Percentiles rank a stretch among this genome's conserved stretches.
These are phyloP conservation scores for Megathymus violae DNA, from an alignment of 1,140 invertebrate species.

Conservation along the genomic window DNA sequence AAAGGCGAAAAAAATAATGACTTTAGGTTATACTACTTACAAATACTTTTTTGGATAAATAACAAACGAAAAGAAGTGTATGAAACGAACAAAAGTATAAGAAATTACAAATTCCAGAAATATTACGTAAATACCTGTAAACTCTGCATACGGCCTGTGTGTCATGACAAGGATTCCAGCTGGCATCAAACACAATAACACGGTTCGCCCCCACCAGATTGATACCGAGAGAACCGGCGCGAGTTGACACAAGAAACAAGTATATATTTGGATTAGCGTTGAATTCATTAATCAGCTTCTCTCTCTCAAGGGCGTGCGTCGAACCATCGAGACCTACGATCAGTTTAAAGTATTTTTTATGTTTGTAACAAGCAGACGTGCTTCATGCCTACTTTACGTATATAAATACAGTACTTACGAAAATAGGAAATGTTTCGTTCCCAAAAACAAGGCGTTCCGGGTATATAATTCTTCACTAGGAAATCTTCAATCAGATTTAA, in stretches of 20 bases:
- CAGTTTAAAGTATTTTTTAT: constrained; percentile 6
- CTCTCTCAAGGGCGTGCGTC: constrained; percentile 95
- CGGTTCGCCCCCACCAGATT: constrained; percentile 98
- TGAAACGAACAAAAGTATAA: no score
- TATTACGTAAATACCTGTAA: no score
- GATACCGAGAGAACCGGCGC: constrained; percentile 98
- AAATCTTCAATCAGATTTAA: constrained; percentile 99
- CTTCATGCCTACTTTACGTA: no score
- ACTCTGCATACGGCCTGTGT: constrained; percentile 99
- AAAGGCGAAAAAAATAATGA: no score
- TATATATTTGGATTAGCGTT: constrained; percentile 95
- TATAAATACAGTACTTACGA: constrained; percentile 91
- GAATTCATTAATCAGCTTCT: constrained; percentile 98
- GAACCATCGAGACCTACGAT: constrained; percentile 94
- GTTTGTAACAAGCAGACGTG: no score
- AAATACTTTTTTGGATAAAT: no score
- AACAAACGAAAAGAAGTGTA: no score
- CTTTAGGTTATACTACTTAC: no score
- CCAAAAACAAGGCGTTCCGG: constrained; percentile 91
- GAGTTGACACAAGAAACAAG: constrained; percentile 98
- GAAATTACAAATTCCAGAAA: no score
- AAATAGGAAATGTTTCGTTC: constrained; percentile 95
- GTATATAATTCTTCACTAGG: constrained; percentile 91
- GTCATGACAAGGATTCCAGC: constrained; percentile 99
- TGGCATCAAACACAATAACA: constrained; percentile 98